Evolutionary conservation across 2,888 invertebrate genomes (phyloP), one percentile per base, ranked within the genome.

Genomic region (Habroteleia sp.): DNA sequence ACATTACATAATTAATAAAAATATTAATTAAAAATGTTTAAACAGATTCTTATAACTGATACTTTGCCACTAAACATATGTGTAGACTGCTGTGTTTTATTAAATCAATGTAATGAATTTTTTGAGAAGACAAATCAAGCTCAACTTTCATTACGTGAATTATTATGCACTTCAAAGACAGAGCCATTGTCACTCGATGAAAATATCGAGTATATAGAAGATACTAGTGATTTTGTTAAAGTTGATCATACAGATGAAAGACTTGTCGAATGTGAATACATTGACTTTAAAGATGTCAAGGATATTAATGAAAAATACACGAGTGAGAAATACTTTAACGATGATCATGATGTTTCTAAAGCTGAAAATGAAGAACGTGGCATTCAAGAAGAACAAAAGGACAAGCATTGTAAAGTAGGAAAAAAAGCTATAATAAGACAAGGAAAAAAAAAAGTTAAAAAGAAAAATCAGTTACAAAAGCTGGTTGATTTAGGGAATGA

Each of bases 21-120:
- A n/a, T n/a, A n/a, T n/a, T n/a, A n/a, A n/a, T n/a, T n/a, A n/a
- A n/a, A n/a, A n/a, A n/a, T n/a, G n/a, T n/a, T n/a, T n/a, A n/a
- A n/a, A n/a, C 23, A 46, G 89, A 78, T 89, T 72, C 78, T 85
- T 25, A 76, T 83, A 29, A 87, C 82, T 7, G 89, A 89, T 72
- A 81, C 79, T 31, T 81, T 89, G 17, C 89, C 89, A 2, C 84
- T 89, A 41, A 80, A 81, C 35, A 82, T 90, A 5, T 90, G 90
- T 60, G 79, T 87, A 60, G 89, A 89, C 23, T 89, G 89, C 73
- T 89, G 86, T 63, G 76, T 85, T 16, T 82, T 85, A 50, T 78
- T 90, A 44, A 86, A 89, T 68, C 88, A 88, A 58, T 89, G 85
- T 77, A 85, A 80, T 16, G 87, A 88, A 46, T 90, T 90, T 79